Percentiles rank a stretch among this genome's conserved stretches.
Evolutionary conservation across 2,888 invertebrate genomes (phyloP).

Genomic region (Caradrina clavipalpis): DNA sequence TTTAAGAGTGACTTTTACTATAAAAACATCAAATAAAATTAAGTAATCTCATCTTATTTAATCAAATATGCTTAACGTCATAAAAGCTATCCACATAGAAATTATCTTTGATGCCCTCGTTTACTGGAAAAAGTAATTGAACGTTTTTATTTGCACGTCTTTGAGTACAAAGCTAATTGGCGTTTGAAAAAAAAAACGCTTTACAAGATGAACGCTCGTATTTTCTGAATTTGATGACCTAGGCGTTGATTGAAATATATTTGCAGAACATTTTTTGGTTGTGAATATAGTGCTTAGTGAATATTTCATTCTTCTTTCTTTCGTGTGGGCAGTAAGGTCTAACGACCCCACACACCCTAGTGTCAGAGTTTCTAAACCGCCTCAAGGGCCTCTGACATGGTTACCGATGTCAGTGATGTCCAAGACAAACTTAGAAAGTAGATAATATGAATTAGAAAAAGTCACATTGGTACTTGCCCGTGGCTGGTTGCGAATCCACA

Average conservation of each 20-base stretch:
- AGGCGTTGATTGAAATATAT: neutral
- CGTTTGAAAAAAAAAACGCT: constrained; percentile 8
- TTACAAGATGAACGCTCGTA: neutral
- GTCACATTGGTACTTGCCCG: no score
- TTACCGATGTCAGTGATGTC: no score
- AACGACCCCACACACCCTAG: no score
- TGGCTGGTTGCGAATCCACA: no score
- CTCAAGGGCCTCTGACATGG: no score
- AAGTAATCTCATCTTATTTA: constrained; percentile 7
- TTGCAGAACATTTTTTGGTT: neutral
- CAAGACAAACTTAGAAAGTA: no score
- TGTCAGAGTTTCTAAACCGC: no score
- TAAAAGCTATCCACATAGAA: constrained; percentile 10
- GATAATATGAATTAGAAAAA: no score
- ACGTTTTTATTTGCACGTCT: constrained; percentile 32
- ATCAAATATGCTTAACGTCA: constrained; percentile 13
- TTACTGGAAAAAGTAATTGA: constrained; percentile 31
- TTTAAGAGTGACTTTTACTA: neutral
- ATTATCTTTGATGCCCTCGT: constrained; percentile 12
- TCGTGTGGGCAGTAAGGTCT: no score
- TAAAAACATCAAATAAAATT: constrained; percentile 9
- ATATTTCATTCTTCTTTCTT: no score
- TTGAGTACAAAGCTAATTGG: constrained; percentile 17
- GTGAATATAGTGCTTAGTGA: neutral
- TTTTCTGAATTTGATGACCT: neutral